phyloP scores from a whole-genome alignment of 2,888 invertebrate species.

The Eumacrocentrus americanus region DNA sequence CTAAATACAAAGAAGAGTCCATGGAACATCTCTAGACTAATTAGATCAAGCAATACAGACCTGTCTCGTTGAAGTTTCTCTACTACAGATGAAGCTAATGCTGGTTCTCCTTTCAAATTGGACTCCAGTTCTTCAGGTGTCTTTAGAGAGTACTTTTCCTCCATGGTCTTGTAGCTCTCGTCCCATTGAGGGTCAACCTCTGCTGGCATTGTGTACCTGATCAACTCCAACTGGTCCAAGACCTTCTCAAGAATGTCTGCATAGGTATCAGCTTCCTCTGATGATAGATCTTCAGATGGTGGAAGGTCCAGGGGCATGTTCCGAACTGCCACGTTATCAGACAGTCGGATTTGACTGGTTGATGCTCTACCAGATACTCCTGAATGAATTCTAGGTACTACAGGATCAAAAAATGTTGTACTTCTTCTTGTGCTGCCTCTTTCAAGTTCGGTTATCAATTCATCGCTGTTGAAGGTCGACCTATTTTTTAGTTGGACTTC shows the following conservation, averaged over 20 bases:
- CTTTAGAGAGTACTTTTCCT: conserved; percentile 37
- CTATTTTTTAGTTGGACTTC: too few species aligned
- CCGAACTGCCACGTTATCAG: conserved; percentile 41
- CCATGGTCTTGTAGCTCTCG: conserved; percentile 35
- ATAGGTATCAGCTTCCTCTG: conserved; percentile 39
- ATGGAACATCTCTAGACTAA: background rate
- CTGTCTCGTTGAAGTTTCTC: conserved; percentile 48
- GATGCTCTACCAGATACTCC: background rate
- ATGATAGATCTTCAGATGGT: conserved; percentile 29
- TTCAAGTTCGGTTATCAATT: conserved; percentile 9
- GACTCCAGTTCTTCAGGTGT: conserved; percentile 33
- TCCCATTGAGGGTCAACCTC: conserved; percentile 41
- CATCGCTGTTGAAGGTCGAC: too few species aligned
- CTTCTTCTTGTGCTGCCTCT: conserved; percentile 24
- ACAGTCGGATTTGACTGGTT: conserved; percentile 23
- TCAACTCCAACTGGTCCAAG: conserved; percentile 37
- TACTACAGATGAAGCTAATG: conserved; percentile 32
- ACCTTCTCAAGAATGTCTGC: conserved; percentile 40
- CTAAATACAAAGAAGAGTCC: conserved; percentile 37
- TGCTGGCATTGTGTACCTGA: conserved; percentile 41
- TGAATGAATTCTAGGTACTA: conserved; percentile 26
- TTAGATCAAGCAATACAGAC: conserved; percentile 35
- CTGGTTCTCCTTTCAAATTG: conserved; percentile 39
- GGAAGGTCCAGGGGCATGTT: conserved; percentile 38
- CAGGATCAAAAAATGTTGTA: conserved; percentile 22